These are phyloP conservation scores for Berghia stephanieae DNA, from an alignment of 1,140 invertebrate genomes.

Conservation along the genomic window DNA sequence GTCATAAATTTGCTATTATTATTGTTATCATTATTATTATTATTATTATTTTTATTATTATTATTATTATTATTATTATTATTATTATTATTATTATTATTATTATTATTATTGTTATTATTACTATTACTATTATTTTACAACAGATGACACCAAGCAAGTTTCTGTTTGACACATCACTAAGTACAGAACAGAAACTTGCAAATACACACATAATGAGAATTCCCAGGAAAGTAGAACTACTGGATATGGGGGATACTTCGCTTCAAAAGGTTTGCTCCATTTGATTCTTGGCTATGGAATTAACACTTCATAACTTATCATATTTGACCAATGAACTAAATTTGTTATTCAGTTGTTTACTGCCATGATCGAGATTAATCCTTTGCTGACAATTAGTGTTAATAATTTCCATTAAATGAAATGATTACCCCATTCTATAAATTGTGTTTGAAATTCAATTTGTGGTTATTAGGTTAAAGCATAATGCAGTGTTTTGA, in stretches of 20 bases:
- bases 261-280: constrained; percentile 64
- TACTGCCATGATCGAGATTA: no score
- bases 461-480: no score
- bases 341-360: not conserved
- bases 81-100: not conserved
- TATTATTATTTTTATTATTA: not conserved
- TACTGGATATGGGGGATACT: constrained; percentile 67
- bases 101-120: not conserved
- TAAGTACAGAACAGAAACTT: constrained; percentile 66
- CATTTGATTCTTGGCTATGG: not conserved
- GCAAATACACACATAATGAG: constrained; percentile 66
- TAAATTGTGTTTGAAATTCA: no score
- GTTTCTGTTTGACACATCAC: constrained; percentile 65
- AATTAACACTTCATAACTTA: not conserved
- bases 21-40: not conserved
- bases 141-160: constrained; percentile 65
- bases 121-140: not conserved
- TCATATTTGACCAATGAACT: not conserved
- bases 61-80: not conserved
- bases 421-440: no score
- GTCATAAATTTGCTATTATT: no score
- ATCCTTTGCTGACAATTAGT: not conserved
- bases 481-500: no score
- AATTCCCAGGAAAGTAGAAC: constrained; percentile 62
- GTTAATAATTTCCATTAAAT: no score